Evolutionary conservation across 1,140 invertebrate species (phyloP).

Genomic region (Orchesella cincta): DNA sequence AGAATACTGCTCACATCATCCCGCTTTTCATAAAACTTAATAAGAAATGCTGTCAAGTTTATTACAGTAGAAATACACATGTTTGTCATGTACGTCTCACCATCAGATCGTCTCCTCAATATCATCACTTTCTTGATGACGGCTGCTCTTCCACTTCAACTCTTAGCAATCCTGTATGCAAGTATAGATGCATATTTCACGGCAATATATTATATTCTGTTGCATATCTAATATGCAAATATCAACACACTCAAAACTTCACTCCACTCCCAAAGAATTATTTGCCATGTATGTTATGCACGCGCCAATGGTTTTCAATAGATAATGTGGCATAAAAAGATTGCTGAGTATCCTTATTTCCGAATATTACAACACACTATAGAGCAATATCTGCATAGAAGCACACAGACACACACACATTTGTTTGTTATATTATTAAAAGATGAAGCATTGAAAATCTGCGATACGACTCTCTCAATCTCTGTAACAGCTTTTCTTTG

Average conservation of each 20-base stretch:
- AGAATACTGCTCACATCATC: no score
- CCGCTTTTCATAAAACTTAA: no score
- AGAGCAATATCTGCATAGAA: no score
- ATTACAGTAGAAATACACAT: no score
- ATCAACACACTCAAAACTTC: not conserved
- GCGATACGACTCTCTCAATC: not conserved
- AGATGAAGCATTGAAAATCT: conserved; percentile 24
- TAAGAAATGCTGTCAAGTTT: no score
- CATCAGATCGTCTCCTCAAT: not conserved
- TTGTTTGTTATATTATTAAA: no score
- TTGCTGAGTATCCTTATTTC: conserved; percentile 7
- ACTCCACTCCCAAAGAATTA: conserved; percentile 1
- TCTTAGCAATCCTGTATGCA: no score
- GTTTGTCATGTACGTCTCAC: not conserved
- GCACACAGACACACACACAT: not conserved
- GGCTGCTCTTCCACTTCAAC: not conserved
- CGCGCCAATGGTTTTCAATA: not conserved
- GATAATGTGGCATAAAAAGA: conserved; percentile 1
- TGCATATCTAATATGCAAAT: not conserved
- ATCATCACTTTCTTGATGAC: conserved; percentile 18
- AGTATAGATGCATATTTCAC: no score
- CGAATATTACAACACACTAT: not conserved
- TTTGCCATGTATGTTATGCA: conserved; percentile 6
- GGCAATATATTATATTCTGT: not conserved
- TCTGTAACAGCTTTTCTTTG: no score